A percentile compares a stretch with the other conserved stretches of the same genome.
phyloP scores from a whole-genome alignment of 2,113 vertebrate species.

The Egretta garzetta region DNA sequence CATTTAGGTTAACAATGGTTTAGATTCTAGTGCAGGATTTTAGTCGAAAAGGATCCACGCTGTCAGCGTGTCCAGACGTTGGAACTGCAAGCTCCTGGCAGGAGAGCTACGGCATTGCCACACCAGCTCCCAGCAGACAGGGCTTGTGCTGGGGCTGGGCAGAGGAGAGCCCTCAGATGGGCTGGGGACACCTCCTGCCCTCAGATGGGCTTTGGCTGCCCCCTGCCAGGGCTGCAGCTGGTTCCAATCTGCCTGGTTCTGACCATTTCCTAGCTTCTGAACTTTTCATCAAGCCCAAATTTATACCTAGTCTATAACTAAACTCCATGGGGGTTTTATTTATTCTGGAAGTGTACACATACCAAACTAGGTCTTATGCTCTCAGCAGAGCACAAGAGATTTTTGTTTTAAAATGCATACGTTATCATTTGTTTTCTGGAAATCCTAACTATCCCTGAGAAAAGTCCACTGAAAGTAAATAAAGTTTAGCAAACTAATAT shows the following conservation, averaged over 20 bases:
- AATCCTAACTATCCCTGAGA: not conserved
- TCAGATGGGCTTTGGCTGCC: too few species aligned
- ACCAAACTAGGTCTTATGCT: not conserved
- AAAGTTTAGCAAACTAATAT: not conserved
- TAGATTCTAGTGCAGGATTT: not conserved
- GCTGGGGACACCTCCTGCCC: not conserved
- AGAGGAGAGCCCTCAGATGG: not conserved
- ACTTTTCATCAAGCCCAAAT: not conserved
- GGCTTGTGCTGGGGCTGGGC: not conserved
- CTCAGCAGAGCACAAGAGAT: not conserved
- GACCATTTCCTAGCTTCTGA: not conserved
- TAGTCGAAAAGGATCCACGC: not conserved
- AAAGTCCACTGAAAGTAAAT: not conserved
- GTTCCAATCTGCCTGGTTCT: not conserved
- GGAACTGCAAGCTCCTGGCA: not conserved
- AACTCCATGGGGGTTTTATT: not conserved
- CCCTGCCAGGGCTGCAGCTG: not conserved
- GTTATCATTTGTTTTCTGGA: not conserved
- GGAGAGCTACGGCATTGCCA: fast-evolving
- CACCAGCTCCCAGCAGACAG: not conserved
- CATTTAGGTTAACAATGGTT: conserved; percentile 47
- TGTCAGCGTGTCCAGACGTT: not conserved
- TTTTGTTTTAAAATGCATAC: not conserved
- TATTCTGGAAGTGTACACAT: not conserved
- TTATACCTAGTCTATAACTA: not conserved